Percentiles rank a stretch among this genome's conserved stretches.
phyloP scores from a whole-genome alignment of 2,113 vertebrate genomes.

The Nycticebus coucang region DNA sequence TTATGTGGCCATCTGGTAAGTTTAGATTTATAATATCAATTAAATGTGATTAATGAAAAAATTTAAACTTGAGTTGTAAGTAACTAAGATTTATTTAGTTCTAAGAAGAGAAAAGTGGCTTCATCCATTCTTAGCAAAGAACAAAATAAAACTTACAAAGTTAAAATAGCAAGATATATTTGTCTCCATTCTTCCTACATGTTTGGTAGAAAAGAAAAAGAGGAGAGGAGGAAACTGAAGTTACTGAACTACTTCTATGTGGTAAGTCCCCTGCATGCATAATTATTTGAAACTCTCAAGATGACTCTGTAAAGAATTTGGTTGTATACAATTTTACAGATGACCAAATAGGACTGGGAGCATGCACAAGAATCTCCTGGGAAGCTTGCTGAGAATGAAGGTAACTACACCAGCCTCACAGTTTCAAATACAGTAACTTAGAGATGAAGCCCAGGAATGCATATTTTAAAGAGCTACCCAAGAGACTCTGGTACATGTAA shows the following conservation, averaged over 20 bases:
- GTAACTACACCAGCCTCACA: neutral
- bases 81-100: conserved; percentile 4
- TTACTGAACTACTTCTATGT: neutral
- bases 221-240: neutral
- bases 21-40: neutral
- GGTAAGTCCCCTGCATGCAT: neutral
- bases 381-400: neutral
- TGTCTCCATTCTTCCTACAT: neutral
- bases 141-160: neutral
- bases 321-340: neutral
- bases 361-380: neutral
- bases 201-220: neutral
- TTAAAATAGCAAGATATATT: neutral
- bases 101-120: neutral
- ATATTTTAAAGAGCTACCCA: neutral
- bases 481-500: neutral
- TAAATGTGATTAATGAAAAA: conserved; percentile 22
- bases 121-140: neutral
- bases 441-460: neutral
- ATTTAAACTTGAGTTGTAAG: conserved; percentile 3
- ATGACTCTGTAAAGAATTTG: neutral
- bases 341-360: neutral
- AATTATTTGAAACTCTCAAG: neutral
- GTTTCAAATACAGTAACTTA: neutral
- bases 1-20: neutral